phyloP scores from a whole-genome alignment of 2,113 vertebrate genomes.

The Taurulus bubalis region DNA sequence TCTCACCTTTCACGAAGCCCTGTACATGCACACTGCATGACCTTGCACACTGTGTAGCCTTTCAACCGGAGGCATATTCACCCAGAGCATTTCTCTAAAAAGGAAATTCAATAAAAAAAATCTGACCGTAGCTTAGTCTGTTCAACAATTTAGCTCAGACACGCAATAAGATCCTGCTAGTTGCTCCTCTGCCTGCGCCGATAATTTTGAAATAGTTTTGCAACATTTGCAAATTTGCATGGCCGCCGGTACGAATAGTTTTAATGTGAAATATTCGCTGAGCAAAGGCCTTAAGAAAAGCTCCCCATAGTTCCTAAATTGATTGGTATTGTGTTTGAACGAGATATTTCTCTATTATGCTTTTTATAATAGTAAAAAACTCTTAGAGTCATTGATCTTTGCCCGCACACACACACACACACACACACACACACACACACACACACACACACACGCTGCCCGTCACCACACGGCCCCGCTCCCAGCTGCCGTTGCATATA shows the following conservation, averaged over 20 bases:
- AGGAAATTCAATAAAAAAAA: background rate
- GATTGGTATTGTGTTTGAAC: conserved; percentile 13
- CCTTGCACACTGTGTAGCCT: too few relatives aligned
- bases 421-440: background rate
- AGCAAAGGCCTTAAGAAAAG: too few relatives aligned
- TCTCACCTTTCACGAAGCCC: background rate
- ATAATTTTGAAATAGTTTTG: background rate
- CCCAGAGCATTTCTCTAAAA: background rate
- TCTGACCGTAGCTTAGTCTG: background rate
- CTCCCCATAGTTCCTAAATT: background rate
- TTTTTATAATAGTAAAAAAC: background rate
- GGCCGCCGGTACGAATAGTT: background rate
- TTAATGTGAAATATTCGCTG: background rate
- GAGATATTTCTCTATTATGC: background rate
- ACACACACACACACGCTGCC: conserved; percentile 37
- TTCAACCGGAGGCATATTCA: background rate
- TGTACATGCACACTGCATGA: background rate
- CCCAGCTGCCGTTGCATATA: conserved; percentile 64
- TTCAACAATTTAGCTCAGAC: background rate
- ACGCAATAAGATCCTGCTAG: background rate
- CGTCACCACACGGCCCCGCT: conserved; percentile 19
- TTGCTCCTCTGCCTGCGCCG: background rate
- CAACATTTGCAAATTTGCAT: background rate
- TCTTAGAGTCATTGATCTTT: conserved; percentile 24
- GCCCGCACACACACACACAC: conserved; percentile 1